These are phyloP conservation scores for Sphecodes monilicornis DNA, from an alignment of 2,888 invertebrate species.

Conservation along the genomic window DNA sequence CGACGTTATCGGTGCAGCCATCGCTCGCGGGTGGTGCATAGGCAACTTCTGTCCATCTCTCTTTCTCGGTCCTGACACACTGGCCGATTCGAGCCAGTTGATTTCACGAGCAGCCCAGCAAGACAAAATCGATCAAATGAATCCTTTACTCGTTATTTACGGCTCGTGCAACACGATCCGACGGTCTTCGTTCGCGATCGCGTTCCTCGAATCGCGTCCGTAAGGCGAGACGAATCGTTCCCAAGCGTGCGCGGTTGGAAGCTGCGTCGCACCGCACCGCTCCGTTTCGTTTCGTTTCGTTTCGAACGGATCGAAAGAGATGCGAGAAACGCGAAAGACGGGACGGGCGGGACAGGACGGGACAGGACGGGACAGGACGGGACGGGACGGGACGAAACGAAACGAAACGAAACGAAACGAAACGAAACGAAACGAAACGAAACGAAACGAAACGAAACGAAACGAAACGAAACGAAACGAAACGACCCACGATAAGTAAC, in stretches of 20 bases:
- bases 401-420: too few species aligned
- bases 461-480: too few species aligned
- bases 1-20: neutral
- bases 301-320: neutral
- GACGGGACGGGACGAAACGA: neutral
- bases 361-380: neutral
- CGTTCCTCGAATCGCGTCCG: slow-evolving; percentile 18
- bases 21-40: neutral
- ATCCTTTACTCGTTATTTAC: slow-evolving; percentile 66
- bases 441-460: too few species aligned
- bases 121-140: slow-evolving; percentile 43
- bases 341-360: neutral
- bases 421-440: too few species aligned
- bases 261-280: neutral
- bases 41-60: neutral
- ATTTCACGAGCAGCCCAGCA: neutral
- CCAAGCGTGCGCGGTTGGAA: neutral
- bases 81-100: slow-evolving; percentile 18
- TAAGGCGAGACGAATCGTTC: slow-evolving; percentile 34
- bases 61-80: neutral
- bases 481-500: too few species aligned
- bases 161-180: slow-evolving; percentile 54
- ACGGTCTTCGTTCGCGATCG: slow-evolving; percentile 14
- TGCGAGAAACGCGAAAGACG: neutral
- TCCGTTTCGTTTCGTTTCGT: neutral